phyloP scores from a whole-genome alignment of 64 coral and sea anemone genomes.

The Porites lutea region DNA sequence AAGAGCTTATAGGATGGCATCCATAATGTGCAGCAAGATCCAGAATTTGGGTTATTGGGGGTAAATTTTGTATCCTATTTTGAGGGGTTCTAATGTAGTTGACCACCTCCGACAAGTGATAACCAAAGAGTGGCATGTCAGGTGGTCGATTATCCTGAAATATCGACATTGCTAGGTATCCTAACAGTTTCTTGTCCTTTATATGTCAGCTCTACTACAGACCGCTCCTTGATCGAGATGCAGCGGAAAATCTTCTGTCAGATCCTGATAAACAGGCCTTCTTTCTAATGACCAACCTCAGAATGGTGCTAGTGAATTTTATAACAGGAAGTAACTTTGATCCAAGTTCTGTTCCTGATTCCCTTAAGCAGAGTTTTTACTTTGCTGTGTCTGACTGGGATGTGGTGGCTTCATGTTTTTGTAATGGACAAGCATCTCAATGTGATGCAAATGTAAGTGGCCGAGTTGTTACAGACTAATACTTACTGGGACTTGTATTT shows the following conservation, averaged over 20 bases:
- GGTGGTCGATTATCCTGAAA: too few species aligned
- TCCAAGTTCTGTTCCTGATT: background rate
- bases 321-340: slow-evolving; percentile 37
- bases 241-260: background rate
- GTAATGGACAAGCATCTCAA: slow-evolving; percentile 85
- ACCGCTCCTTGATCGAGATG: background rate
- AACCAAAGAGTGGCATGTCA: too few species aligned
- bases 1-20: too few species aligned
- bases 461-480: background rate
- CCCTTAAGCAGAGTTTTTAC: slow-evolving; percentile 66
- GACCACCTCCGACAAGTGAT: too few species aligned
- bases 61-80: too few species aligned
- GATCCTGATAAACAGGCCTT: slow-evolving; percentile 20
- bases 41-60: too few species aligned
- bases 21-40: too few species aligned
- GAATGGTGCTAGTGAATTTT: slow-evolving; percentile 76
- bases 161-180: too few species aligned
- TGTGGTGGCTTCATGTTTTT: slow-evolving; percentile 74
- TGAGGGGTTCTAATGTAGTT: too few species aligned
- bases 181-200: background rate
- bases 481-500: too few species aligned
- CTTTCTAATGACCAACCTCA: slow-evolving; percentile 91
- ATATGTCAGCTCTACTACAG: background rate
- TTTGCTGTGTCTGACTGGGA: slow-evolving; percentile 89
- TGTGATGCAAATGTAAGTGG: slow-evolving; percentile 75